These are phyloP conservation scores for Hippocampus kuda DNA, from an alignment of 2,797 vertebrate species.

Conservation along the genomic window DNA sequence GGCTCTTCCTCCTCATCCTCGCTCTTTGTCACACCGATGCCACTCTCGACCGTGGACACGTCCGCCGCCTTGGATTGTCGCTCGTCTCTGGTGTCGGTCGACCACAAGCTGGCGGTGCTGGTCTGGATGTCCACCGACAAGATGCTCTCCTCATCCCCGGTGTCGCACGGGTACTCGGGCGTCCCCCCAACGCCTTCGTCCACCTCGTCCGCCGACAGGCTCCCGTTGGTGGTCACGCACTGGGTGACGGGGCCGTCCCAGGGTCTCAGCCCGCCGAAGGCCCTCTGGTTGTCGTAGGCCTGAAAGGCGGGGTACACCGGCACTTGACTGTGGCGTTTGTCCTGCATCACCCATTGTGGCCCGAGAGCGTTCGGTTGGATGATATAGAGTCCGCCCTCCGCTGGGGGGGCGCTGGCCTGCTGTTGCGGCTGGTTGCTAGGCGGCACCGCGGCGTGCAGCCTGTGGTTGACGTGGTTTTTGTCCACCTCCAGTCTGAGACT, in stretches of 20 bases:
- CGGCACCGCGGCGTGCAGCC: conserved; percentile 41
- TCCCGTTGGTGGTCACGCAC: conserved; percentile 15
- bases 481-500: conserved; percentile 62
- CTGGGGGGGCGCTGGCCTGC: conserved; percentile 7
- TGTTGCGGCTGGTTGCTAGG: conserved; percentile 17
- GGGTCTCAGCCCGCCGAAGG: conserved; percentile 6
- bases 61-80: conserved; percentile 31
- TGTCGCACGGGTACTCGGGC: conserved; percentile 60
- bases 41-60: conserved; percentile 43
- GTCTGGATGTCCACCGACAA: conserved; percentile 68
- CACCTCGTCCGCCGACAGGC: conserved; percentile 44
- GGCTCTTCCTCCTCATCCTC: conserved; percentile 40
- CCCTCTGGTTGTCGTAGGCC: conserved; percentile 22
- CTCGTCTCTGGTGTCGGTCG: conserved; percentile 57
- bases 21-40: conserved; percentile 43
- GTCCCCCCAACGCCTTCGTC: conserved; percentile 58
- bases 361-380: conserved; percentile 52
- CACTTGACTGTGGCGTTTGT: conserved; percentile 40
- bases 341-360: conserved; percentile 29
- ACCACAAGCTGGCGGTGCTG: conserved; percentile 70
- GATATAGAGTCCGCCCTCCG: conserved; percentile 53
- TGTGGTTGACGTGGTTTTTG: conserved; percentile 71
- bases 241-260: conserved; percentile 33
- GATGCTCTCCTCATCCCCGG: conserved; percentile 62
- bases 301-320: conserved; percentile 51